Percentiles rank a stretch among this genome's conserved stretches.
Conservation (phyloP, 37 sponge, comb jelly and placozoan genomes). For the Eunapius fragilis region DNA sequence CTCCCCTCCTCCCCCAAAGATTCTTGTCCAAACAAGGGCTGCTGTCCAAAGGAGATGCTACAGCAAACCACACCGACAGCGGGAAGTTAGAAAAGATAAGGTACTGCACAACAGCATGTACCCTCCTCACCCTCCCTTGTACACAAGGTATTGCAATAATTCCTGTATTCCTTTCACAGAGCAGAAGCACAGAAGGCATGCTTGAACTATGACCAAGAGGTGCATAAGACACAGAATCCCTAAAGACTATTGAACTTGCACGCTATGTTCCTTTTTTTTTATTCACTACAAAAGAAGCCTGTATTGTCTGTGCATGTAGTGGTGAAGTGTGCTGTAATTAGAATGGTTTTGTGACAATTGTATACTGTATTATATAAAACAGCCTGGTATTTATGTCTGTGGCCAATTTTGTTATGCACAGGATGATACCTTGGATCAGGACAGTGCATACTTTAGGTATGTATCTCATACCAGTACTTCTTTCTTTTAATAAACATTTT, state of each 20-base stretch:
- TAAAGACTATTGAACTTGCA: background rate
- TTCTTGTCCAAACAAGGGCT: slow-evolving; percentile 38
- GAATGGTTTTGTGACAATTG: background rate
- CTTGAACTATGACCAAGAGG: slow-evolving; percentile 15
- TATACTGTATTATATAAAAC: background rate
- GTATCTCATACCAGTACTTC: too few species aligned
- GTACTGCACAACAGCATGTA: background rate
- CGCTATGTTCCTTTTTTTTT: background rate
- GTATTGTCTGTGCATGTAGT: background rate
- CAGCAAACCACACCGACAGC: background rate
- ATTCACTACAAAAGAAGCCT: background rate
- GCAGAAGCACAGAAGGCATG: slow-evolving; percentile 32
- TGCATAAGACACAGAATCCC: background rate
- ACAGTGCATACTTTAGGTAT: too few species aligned
- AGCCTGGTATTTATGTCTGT: background rate
- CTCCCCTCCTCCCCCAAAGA: background rate
- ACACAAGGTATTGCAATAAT: slow-evolving; percentile 5
- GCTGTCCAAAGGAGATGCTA: background rate
- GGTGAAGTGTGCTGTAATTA: background rate
- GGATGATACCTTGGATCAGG: too few species aligned
- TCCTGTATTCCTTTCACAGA: background rate
- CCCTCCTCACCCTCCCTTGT: background rate
- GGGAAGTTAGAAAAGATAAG: background rate
- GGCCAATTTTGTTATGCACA: too few species aligned
- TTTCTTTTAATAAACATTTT: too few species aligned